Conservation (phyloP, 2,888 invertebrate species). For the Ormyrus labotus region DNA sequence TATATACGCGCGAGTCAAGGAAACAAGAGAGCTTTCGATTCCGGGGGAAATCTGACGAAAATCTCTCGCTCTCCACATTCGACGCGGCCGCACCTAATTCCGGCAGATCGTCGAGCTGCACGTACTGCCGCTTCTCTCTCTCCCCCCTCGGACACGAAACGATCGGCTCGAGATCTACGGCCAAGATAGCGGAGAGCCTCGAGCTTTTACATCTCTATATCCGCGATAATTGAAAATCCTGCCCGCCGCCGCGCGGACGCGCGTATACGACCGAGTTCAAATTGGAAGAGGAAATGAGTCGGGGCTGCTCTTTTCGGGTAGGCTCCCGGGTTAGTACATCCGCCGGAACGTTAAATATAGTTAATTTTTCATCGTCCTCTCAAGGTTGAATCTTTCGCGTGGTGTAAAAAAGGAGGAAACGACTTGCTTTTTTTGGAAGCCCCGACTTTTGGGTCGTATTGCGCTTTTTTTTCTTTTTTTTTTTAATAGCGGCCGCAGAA, state of each 20-base stretch:
- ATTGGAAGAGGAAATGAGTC: conserved; percentile 41
- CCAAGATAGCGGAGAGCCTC: conserved; percentile 21
- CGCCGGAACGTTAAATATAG: too few species aligned
- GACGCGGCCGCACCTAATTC: conserved; percentile 28
- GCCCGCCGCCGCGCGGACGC: neutral
- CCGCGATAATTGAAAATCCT: conserved; percentile 45
- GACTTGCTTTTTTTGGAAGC: too few species aligned
- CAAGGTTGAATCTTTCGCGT: too few species aligned
- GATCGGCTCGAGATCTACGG: conserved; percentile 5
- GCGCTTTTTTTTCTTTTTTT: too few species aligned
- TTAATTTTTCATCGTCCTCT: too few species aligned
- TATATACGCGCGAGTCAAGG: too few species aligned
- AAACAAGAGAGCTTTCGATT: neutral
- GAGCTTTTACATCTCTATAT: conserved; percentile 40
- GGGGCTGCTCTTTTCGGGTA: neutral
- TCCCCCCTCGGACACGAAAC: neutral
- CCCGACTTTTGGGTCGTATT: too few species aligned
- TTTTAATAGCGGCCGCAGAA: neutral
- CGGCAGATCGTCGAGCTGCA: conserved; percentile 28
- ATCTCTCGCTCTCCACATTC: conserved; percentile 31
- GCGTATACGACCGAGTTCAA: conserved; percentile 14
- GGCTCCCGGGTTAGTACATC: too few species aligned
- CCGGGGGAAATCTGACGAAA: conserved; percentile 4
- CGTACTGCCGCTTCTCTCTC: conserved; percentile 27
- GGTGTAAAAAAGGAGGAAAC: too few species aligned